Base-by-base conservation (phyloP, 2,113 vertebrate species). In the Chaetodon trifascialis region DNA sequence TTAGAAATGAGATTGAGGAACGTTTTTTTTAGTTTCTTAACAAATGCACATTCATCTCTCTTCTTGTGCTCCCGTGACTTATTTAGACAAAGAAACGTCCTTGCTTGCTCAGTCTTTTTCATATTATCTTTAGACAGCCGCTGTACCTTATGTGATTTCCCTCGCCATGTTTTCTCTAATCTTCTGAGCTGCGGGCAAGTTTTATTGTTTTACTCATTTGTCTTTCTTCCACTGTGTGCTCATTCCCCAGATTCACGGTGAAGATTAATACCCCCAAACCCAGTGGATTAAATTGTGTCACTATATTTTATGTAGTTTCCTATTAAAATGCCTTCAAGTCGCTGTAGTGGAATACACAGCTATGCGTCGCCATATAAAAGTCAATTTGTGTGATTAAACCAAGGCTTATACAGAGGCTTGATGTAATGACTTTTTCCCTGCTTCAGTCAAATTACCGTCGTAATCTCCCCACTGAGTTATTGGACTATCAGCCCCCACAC, bases 331-430 rank as follows among this genome's bases (percentile, higher is more conserved):
- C 86, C 86, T 90, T 82, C 36, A 77, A 92, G 85, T 86, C 82
- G 54, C 75, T 60, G 76, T 65, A 23, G 65, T 78, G 79, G 83
- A 76, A 85, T 76, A 59, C 81, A 74, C 76, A 69, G 88, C 89
- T 80, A 69, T 79, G 86, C 63, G 44, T 83, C 76, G 58, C 79
- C 74, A 78, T 91, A 89, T 93, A 94, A 93, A 95, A 94, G 92
- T 94, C 92, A 83, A 92, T 94, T 92, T 92, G 83, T 82, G 86
- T 93, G 93, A 94, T 95, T 95, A 94, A 94, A 92, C 83, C 63
- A 9, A 79, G 86, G 83, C 85, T 88, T 88, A 84, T 89, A 86
- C 81, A 40, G 80, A 73, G 77, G 73, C 76, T 82, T 82, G 85
- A 89, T 86, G 79, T 90, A 92, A 93, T 92, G 90, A 88, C 89